Evolutionary conservation across 2,113 vertebrate species (phyloP), one percentile per base, ranked within the genome.

Genomic region (Caloenas nicobarica): DNA sequence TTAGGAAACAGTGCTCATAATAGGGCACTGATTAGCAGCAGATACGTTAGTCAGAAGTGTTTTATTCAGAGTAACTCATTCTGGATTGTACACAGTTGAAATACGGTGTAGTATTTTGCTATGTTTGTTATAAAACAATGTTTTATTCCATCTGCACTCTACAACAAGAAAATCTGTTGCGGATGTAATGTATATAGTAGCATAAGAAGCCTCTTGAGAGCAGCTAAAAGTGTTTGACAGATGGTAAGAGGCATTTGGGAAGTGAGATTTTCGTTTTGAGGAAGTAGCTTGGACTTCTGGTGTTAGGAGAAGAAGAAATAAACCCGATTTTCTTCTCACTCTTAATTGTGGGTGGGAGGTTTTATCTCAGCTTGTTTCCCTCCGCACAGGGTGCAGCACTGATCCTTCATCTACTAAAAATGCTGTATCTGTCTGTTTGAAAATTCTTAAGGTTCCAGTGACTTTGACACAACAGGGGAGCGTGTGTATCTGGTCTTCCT

Each of bases 81-180:
- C 50, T 91, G 79, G 69, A 44, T 91, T 64, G 76, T 38, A 64
- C 68, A 19, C 69, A 44, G 73, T 89, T 86, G 84, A 77, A 95
- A 94, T 95, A 36, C 19, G 4, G 65, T 91, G 33, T 78, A 57
- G 70, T 95, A 71, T 95, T 95, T 93, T 93, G 78, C 66, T 66
- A 0, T 95, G 87, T 95, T 97, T 96, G 94, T 96, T 97, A 56
- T 46, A 89, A 96, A 96, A 96, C 91, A 90, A 53, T 78, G 54
- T 93, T 96, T 83, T 95, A 81, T 91, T 92, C 96, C 95, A 96
- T 96, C 95, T 97, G 96, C 58, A 92, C 57, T 42, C 66, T 83
- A 83, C 64, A 91, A 86, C 86, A 91, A 68, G 94, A 86, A 96
- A 95, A 91, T 97, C 95, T 97, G 95, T 88, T 94, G 92, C 90